Base-by-base conservation (phyloP, 2,113 vertebrate genomes). In the Chrysochloris asiatica region DNA sequence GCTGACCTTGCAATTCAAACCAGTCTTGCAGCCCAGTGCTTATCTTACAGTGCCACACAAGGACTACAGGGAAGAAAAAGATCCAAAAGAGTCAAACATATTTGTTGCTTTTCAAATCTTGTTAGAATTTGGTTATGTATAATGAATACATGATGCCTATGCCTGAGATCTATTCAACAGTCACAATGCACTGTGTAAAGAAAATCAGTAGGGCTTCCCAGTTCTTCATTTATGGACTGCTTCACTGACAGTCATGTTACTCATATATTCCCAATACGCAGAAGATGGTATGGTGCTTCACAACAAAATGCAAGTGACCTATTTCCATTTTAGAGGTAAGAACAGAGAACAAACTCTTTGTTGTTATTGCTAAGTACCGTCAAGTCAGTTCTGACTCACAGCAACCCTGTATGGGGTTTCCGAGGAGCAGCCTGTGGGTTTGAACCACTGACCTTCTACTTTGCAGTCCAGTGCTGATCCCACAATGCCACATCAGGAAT, bases 211-310 rank as follows among this genome's bases (percentile, higher is more conserved):
- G 56, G n/a, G 11, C 26, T 26, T 13, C 22, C 28, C 0, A n/a
- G 30, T n/a, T 24, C 61, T 82, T 71, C 8, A 36, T 13, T 63
- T 12, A 38, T 36, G 16, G 85, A 10, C 30, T 2, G 14, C 13
- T 21, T 48, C 38, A 28, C 0, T 4, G 36, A 61, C 22, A 47
- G 36, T 41, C 63, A 11, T 3, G 33, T 6, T 67, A 67, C 47
- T 77, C 48, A 30, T 2, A 1, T 79, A 38, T n/a, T 36, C 38
- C 38, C 4, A 69, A 59, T 33, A 71, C 50, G 50, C 21, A 92
- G 4, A 0, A 17, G 26, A 47, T 0, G 43, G 41, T n/a, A 24
- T 1, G 19, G 47, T 45, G 24, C 1, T 14, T 56, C 28, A 69
- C 30, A 65, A 36, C 19, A 81, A 28, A 75, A 71, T 9, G 4